Evolutionary conservation across 2,113 vertebrate genomes (phyloP).

Genomic region (Elachura formosa): DNA sequence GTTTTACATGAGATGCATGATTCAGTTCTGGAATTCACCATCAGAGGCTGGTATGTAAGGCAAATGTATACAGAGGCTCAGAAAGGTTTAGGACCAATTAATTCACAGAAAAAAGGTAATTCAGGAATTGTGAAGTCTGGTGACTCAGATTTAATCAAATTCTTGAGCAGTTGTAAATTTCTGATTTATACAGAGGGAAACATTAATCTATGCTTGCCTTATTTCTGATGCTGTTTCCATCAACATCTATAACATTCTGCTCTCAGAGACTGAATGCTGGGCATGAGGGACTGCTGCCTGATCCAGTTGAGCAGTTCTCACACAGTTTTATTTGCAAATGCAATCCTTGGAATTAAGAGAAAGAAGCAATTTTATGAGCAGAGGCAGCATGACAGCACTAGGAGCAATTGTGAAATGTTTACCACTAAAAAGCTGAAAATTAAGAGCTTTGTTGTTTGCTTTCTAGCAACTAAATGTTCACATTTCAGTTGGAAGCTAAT

Average conservation of each 20-base stretch:
- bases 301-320: neutral
- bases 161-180: neutral
- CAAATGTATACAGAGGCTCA: neutral
- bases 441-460: constrained; percentile 18
- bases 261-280: neutral
- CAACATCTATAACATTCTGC: neutral
- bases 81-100: neutral
- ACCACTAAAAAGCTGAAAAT: constrained; percentile 38
- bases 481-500: constrained; percentile 27
- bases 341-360: constrained; percentile 14
- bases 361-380: constrained; percentile 24
- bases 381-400: constrained; percentile 5
- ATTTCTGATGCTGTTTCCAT: neutral
- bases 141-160: neutral
- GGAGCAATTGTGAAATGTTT: constrained; percentile 21
- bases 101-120: neutral
- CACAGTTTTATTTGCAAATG: constrained; percentile 14
- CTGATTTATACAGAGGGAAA: neutral
- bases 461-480: constrained; percentile 17
- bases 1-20: neutral
- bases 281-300: neutral
- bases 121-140: neutral
- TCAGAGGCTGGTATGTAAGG: neutral
- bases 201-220: neutral
- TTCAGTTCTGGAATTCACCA: neutral